A percentile compares a stretch with the other conserved stretches of the same genome.
Evolutionary conservation across 92 coral and sea anemone species (phyloP).

Genomic region (Epizoanthus scotinus): DNA sequence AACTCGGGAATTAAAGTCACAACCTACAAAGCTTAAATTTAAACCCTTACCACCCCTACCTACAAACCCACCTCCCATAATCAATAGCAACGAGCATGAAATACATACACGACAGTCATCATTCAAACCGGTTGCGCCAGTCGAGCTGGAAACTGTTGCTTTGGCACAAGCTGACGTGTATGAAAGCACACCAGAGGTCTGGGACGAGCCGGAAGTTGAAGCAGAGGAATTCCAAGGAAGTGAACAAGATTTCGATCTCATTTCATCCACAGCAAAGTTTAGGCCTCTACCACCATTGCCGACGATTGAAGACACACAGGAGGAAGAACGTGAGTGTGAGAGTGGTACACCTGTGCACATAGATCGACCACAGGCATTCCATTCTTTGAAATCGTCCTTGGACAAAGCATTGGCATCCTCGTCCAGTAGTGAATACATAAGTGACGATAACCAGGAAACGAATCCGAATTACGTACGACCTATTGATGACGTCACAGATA

Average conservation of each 20-base stretch:
- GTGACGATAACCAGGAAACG: not conserved
- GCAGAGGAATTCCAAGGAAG: not conserved
- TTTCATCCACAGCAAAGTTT: conserved; percentile 8
- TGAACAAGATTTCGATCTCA: not conserved
- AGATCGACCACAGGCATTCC: not conserved
- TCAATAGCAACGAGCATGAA: not conserved
- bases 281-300: conserved; percentile 13
- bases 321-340: not conserved
- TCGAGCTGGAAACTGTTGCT: conserved; percentile 12
- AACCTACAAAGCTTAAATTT: not conserved
- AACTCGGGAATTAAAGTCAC: not conserved
- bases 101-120: not conserved
- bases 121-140: not conserved
- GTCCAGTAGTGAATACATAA: not conserved
- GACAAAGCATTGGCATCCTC: not conserved
- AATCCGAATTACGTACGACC: not conserved
- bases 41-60: conserved; percentile 21
- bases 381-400: not conserved
- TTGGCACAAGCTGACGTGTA: not conserved
- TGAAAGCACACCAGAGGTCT: conserved; percentile 1
- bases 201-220: not conserved
- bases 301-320: not conserved
- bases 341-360: not conserved
- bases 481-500: not conserved
- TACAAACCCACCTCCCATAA: not conserved